Percentiles rank a stretch among this genome's conserved stretches.
Conservation (phyloP, 2,888 invertebrate species). For the Luperina testacea region DNA sequence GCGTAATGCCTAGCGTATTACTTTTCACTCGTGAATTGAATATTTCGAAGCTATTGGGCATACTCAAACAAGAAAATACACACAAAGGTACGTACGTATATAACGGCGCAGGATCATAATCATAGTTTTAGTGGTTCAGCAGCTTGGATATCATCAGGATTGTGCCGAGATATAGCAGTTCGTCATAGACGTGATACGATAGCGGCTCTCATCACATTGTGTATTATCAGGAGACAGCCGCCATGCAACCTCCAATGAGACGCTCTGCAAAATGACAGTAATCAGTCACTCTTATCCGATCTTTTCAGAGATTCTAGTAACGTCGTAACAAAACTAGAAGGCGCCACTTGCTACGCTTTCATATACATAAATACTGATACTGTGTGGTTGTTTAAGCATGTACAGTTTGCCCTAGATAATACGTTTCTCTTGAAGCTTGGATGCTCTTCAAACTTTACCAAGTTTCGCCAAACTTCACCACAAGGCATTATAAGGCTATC, state of each 20-base stretch:
- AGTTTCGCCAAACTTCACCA: conserved; percentile 42
- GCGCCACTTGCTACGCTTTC: not conserved
- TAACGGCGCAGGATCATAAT: not conserved
- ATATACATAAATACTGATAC: not conserved
- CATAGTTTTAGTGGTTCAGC: not conserved
- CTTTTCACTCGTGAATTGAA: not conserved
- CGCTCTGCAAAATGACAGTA: not conserved
- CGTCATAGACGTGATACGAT: not conserved
- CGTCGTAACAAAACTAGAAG: not conserved
- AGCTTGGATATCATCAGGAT: not conserved
- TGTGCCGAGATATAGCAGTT: not conserved
- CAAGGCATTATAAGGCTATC: conserved; percentile 37
- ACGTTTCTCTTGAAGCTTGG: conserved; percentile 14
- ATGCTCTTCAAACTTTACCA: conserved; percentile 23
- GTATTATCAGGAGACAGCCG: not conserved
- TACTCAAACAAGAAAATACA: not conserved
- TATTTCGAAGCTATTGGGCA: not conserved
- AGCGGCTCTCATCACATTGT: not conserved
- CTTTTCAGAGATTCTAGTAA: not conserved
- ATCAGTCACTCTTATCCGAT: not conserved
- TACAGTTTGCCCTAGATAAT: conserved; percentile 10
- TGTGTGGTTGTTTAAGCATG: not conserved
- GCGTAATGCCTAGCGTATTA: not conserved
- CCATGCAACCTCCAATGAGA: not conserved
- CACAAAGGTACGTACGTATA: not conserved